phyloP scores from a whole-genome alignment of 2,888 invertebrate genomes.

The Cataglyphis albicans region DNA sequence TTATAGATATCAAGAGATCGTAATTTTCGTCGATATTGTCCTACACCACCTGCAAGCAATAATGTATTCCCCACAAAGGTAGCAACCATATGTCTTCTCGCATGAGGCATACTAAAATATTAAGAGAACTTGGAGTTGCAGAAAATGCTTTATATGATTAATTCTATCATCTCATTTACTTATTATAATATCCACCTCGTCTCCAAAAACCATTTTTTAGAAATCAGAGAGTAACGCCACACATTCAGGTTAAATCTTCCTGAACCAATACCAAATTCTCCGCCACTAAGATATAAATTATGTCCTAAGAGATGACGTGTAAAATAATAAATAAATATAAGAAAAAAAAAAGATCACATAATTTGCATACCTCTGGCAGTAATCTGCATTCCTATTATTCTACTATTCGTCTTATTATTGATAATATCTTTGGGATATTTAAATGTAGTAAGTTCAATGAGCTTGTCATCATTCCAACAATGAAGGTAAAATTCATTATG shows the following conservation, averaged over 20 bases:
- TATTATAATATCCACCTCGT: constrained; percentile 66
- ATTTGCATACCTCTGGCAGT: constrained; percentile 74
- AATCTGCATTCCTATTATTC: constrained; percentile 76
- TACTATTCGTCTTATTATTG: constrained; percentile 52
- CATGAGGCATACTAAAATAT: constrained; percentile 70
- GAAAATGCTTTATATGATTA: not conserved
- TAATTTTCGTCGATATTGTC: constrained; percentile 76
- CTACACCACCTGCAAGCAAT: constrained; percentile 79
- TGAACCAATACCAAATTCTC: constrained; percentile 77
- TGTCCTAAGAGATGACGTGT: constrained; percentile 70
- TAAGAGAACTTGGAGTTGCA: constrained; percentile 10
- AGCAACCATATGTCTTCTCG: constrained; percentile 80
- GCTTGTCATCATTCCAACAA: constrained; percentile 72
- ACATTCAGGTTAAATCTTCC: constrained; percentile 77
- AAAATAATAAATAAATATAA: constrained; percentile 17
- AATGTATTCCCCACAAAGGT: constrained; percentile 76
- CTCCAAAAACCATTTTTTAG: constrained; percentile 79
- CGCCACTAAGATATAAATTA: constrained; percentile 79
- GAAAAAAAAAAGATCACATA: constrained; percentile 1
- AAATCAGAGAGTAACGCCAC: constrained; percentile 80
- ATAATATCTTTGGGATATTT: constrained; percentile 54
- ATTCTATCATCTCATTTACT: not conserved
- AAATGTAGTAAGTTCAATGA: constrained; percentile 67
- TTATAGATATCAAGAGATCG: constrained; percentile 75
- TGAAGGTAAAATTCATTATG: constrained; percentile 66